Evolutionary conservation across 2,888 invertebrate species (phyloP), one percentile per base, ranked within the genome.

Genomic region (Drosophila infuscata): DNA sequence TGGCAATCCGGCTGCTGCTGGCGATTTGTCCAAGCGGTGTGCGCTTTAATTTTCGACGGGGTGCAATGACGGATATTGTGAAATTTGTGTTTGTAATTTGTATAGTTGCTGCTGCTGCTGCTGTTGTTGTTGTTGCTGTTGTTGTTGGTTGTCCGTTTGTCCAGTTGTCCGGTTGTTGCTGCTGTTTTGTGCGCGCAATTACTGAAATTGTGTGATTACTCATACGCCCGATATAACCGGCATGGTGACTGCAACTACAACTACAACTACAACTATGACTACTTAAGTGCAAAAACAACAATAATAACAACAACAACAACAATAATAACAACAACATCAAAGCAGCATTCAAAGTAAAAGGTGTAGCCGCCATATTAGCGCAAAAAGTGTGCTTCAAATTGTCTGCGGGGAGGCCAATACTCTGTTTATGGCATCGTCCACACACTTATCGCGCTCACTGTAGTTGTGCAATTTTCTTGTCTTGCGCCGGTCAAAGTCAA

Each of bases 11-110:
- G 64, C 60, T 35, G 60, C 70, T 73, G 67, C 49, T 68, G 68
- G 72, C 83, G 72, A 89, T 85, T 85, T 85, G 84, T 85, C 89
- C 89, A 68, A 76, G 77, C 82, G 68, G 59, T 64, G 74, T 72
- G 66, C 66, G 87, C 70, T 82, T 85, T 85, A 77, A 84, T 89
- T 84, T 83, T 89, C 75, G 72, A 74, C 84, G 67, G 82, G 88
- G 84, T 82, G 90, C 88, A 89, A 88, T 89, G 86, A 87, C 90
- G 90, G 90, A 90, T 88, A 84, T 88, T 88, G 90, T 86, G 88
- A 88, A 88, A 88, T 84, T 85, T 65, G 82, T 89, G 74, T 74
- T 85, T 77, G 90, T 86, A 87, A 87, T 87, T 87, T 87, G 90
- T 88, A 79, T 80, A 61, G 76, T 53, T 70, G 25, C 30, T 54